Percentiles rank a stretch among this genome's conserved stretches.
Conservation (phyloP, 1,140 invertebrate genomes). For the Trachymyrmex septentrionalis region DNA sequence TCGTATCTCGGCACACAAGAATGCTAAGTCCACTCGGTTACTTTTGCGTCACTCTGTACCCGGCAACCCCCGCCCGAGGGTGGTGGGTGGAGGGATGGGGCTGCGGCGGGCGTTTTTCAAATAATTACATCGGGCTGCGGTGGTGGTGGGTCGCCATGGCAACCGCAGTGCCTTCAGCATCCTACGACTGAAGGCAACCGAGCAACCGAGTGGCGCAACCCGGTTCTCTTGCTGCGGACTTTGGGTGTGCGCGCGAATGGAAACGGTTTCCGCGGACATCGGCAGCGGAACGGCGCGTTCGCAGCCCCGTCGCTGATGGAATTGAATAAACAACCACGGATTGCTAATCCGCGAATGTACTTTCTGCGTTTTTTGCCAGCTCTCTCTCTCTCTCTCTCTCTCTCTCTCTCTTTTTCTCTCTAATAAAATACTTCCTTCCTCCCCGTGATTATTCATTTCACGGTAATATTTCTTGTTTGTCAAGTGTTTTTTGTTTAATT, state of each 20-base stretch:
- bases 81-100: conserved; percentile 68
- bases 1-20: conserved; percentile 29
- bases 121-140: conserved; percentile 86
- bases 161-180: conserved; percentile 85
- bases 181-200: conserved; percentile 82
- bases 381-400: no score
- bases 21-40: conserved; percentile 72
- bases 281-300: conserved; percentile 34
- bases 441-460: conserved; percentile 41
- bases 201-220: conserved; percentile 80
- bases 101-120: conserved; percentile 85
- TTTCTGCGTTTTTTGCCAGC: conserved; percentile 22
- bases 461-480: conserved; percentile 29
- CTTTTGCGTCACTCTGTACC: conserved; percentile 83
- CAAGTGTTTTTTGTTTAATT: conserved; percentile 40
- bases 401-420: no score
- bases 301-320: conserved; percentile 40
- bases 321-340: conserved; percentile 43
- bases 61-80: conserved; percentile 58
- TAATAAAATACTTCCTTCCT: conserved; percentile 32
- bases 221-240: conserved; percentile 73
- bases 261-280: conserved; percentile 73
- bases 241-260: conserved; percentile 66
- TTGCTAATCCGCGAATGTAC: conserved; percentile 60
- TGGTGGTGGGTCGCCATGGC: conserved; percentile 84